Evolutionary conservation across 2,797 vertebrate genomes (phyloP).

Genomic region (Phataginus tricuspis): DNA sequence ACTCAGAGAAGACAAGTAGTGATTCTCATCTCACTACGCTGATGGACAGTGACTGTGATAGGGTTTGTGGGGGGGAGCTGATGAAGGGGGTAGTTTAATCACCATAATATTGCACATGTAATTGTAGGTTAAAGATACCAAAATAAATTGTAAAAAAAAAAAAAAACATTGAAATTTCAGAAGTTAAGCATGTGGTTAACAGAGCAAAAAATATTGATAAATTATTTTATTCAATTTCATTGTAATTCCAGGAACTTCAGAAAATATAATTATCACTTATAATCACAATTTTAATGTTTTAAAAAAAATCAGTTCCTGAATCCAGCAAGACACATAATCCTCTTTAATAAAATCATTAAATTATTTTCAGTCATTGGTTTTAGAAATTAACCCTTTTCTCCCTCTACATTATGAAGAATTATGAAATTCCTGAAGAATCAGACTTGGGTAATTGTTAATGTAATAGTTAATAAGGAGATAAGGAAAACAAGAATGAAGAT

Average conservation of each 20-base stretch:
- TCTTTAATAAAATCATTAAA: not conserved
- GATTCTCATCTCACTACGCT: no score
- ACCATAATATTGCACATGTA: no score
- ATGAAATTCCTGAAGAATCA: constrained; percentile 13
- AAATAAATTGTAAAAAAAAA: no score
- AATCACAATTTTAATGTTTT: not conserved
- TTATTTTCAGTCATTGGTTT: not conserved
- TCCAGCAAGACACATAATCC: not conserved
- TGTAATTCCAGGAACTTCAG: not conserved
- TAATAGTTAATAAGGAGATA: not conserved
- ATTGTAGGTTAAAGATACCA: no score
- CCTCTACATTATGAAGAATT: not conserved
- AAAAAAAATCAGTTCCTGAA: not conserved
- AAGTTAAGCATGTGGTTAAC: not conserved
- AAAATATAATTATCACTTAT: not conserved
- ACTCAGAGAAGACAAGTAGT: no score
- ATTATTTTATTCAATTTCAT: not conserved
- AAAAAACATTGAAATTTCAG: not conserved
- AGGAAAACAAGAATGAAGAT: not conserved
- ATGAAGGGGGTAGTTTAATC: no score
- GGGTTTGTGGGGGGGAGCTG: no score
- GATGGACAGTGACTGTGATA: no score
- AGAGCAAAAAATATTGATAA: not conserved
- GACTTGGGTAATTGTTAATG: not conserved
- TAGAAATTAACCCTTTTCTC: not conserved